Evolutionary conservation across 2,888 invertebrate genomes (phyloP), one percentile per base, ranked within the genome.

Genomic region (Autographa pulchrina): DNA sequence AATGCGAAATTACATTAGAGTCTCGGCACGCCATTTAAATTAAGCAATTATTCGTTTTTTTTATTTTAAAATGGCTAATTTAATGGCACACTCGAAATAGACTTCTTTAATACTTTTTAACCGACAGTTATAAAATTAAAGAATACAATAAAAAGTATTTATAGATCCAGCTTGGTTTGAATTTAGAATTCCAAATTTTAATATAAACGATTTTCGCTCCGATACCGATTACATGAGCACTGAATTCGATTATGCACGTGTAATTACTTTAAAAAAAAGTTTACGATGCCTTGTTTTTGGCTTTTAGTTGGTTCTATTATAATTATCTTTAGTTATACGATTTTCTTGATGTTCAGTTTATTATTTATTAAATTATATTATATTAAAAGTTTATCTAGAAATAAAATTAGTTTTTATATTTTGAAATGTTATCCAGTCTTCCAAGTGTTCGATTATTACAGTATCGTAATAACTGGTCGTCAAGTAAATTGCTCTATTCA

Each of bases 1-100:
- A 41, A 70, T 64, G 60, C 62, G 65, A 54, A 74, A 74, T 74
- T 52, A 58, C 31, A 71, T 77, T 43, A 65, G 71, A n/a, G 59
- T 65, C 63, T 68, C 68, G 62, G 31, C 69, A 68, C 66, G 64
- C 66, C 66, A 66, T 69, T 70, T 52, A 25, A 56, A 68, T 60
- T 38, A 52, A 60, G n/a, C n/a, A 54, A 18, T 54, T 65, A 64
- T 54, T 61, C 48, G 11, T 8, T 18, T 14, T 52, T n/a, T 63
- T 68, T 54, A 54, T 66, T 63, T 66, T 68, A 58, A 63, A 66
- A 64, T 62, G 25, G 31, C 41, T 62, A 25, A 65, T 41, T 38
- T 54, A 62, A 62, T 54, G 32, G 60, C 60, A 35, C 13, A 60
- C 35, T 11, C 20, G 18, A 41, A 31, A 20, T 43, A 9, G 4